Base-by-base conservation (phyloP, 2,113 vertebrate species). In the Brevimyrus niger region DNA sequence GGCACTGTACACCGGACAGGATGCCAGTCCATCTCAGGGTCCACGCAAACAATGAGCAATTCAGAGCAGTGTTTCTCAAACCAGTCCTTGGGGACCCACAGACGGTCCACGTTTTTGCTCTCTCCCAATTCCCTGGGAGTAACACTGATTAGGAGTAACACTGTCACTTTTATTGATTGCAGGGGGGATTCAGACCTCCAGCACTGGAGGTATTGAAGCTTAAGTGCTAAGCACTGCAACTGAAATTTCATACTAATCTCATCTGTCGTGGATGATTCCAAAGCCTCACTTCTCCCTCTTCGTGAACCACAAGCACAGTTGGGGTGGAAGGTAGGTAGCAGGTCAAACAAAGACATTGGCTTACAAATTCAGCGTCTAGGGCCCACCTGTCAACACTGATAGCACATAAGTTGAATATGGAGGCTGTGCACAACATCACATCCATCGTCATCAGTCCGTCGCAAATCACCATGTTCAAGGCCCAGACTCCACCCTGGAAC, bases 371-470 rank as follows among this genome's bases (percentile, higher is more conserved):
- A 27, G 50, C 11, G 38, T 23, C 17, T 38, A 48, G 31, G 2
- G 76, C 92, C 3, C 89, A 96, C 95, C 98, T 96, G 95, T 99
- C 98, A 90, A 98, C 95, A 1, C 98, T 97, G 96, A 99, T 98
- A 87, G 97, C 97, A 82, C 98, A 99, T 35, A 99, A 95, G 94
- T 98, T 98, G 95, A 98, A 97, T 93, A 99, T 99, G 65, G 98
- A 99, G 23, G 98, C 97, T 0, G 98, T 98, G 94, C 98, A 98
- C 86, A 98, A 95, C 98, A 98, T 97, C 92, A 98, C 98, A 0
- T 99, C 98, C 97, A 98, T 97, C 90, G 97, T 96, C 98, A 98
- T 97, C 91, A 99, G 96, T 31, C 95, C 94, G 53, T 99, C 98
- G 4, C 98, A 99, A 58, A 98, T 91, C 69, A 92, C 89, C 0